These are phyloP conservation scores for Cricetomys ansorgei DNA, from an alignment of 2,113 vertebrate genomes.

Conservation along the genomic window DNA sequence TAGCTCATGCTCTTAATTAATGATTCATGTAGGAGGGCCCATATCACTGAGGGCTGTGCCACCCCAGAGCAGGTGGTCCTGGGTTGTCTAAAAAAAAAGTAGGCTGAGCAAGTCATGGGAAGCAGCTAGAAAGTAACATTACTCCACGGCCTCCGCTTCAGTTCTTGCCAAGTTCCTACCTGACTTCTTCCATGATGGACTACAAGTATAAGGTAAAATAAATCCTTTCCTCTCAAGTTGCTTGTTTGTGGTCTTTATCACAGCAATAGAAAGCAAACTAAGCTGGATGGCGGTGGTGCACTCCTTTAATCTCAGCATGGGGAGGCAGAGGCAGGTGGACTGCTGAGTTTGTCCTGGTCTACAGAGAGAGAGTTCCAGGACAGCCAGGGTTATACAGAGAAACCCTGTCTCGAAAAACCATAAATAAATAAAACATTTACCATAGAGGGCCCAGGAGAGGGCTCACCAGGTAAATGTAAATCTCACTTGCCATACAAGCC, in stretches of 20 bases:
- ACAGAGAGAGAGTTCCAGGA: not conserved
- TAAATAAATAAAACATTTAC: no score
- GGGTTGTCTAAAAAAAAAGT: no score
- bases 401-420: no score
- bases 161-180: no score
- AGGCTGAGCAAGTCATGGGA: not conserved
- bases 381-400: not conserved
- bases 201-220: not conserved
- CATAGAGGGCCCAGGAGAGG: not conserved
- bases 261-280: not conserved
- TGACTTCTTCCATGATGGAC: not conserved
- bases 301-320: no score
- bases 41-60: no score
- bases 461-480: not conserved
- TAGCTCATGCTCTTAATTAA: not conserved
- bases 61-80: not conserved
- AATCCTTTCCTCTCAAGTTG: not conserved
- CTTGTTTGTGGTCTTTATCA: not conserved
- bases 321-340: not conserved
- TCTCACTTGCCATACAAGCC: no score
- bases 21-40: not conserved
- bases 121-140: not conserved
- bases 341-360: not conserved
- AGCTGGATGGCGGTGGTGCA: no score
- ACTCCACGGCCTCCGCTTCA: not conserved